Conservation (phyloP, 2,797 vertebrate species). For the Distichodus sexfasciatus region DNA sequence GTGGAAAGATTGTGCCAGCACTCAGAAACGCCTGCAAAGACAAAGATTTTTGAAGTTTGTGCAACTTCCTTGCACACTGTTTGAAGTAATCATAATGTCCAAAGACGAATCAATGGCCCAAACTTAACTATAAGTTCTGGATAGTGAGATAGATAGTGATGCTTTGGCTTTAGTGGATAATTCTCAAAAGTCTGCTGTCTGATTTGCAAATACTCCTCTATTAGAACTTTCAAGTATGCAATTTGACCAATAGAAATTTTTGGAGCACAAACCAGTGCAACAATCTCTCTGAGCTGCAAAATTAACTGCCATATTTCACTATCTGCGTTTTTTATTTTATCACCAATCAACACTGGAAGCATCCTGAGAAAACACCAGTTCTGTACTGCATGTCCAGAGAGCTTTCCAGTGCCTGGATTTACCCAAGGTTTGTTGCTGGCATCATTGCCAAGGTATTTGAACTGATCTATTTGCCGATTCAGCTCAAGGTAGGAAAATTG, state of each 20-base stretch:
- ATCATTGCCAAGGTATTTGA: conserved; percentile 30
- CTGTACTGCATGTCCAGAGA: conserved; percentile 11
- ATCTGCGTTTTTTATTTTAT: conserved; percentile 29
- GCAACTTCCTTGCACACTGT: conserved; percentile 40
- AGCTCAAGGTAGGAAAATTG: conserved; percentile 38
- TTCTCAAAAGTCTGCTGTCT: conserved; percentile 22
- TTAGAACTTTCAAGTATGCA: conserved; percentile 37
- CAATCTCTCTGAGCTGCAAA: conserved; percentile 26
- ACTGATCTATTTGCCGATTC: conserved; percentile 30
- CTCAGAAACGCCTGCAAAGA: conserved; percentile 30
- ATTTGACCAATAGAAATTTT: conserved; percentile 26
- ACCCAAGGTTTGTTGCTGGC: conserved; percentile 22
- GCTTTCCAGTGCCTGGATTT: conserved; percentile 1
- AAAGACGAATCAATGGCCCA: too few species aligned
- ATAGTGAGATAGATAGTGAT: conserved; percentile 35
- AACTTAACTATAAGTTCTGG: conserved; percentile 35
- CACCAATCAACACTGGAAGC: conserved; percentile 31
- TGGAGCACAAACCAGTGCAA: conserved; percentile 21
- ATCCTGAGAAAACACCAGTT: conserved; percentile 34
- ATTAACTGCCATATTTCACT: conserved; percentile 20
- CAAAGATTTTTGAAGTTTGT: conserved; percentile 42
- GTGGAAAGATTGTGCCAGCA: conserved; percentile 29
- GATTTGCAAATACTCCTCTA: conserved; percentile 39
- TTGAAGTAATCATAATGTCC: conserved; percentile 47
- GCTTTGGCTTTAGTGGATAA: conserved; percentile 31